Conservation (phyloP, 1,140 invertebrate genomes). For the Lycorma delicatula region DNA sequence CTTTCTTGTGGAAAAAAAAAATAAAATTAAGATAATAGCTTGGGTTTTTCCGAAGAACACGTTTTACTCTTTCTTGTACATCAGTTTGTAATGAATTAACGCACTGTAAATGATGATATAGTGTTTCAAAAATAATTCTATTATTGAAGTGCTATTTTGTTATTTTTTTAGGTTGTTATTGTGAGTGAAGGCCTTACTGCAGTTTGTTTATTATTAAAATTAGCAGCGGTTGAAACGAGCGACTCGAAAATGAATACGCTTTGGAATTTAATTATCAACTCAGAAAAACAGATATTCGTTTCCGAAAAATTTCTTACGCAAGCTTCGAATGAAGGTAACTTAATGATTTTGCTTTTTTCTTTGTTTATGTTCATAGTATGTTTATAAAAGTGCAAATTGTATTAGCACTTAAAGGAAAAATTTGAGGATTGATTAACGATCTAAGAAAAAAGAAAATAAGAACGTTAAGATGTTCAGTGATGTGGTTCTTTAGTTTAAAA, state of each 20-base stretch:
- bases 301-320: conserved; percentile 69
- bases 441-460: too few species aligned
- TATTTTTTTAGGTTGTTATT: conserved; percentile 39
- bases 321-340: conserved; percentile 56
- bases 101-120: too few species aligned
- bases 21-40: too few species aligned
- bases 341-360: not conserved
- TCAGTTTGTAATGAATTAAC: too few species aligned
- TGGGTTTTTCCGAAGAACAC: too few species aligned
- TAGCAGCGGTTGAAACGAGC: conserved; percentile 46
- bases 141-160: too few species aligned
- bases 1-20: too few species aligned
- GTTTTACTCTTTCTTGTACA: too few species aligned
- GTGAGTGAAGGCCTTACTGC: conserved; percentile 74
- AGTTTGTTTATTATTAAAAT: conserved; percentile 58
- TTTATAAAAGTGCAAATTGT: not conserved
- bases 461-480: too few species aligned
- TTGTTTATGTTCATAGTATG: not conserved
- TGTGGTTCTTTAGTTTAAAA: too few species aligned
- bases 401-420: not conserved
- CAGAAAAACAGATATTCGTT: conserved; percentile 70
- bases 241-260: conserved; percentile 46
- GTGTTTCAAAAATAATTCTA: too few species aligned
- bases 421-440: not conserved
- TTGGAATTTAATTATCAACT: conserved; percentile 60